Evolutionary conservation across 2,888 invertebrate species (phyloP).

Genomic region (Lampropteryx suffumata): DNA sequence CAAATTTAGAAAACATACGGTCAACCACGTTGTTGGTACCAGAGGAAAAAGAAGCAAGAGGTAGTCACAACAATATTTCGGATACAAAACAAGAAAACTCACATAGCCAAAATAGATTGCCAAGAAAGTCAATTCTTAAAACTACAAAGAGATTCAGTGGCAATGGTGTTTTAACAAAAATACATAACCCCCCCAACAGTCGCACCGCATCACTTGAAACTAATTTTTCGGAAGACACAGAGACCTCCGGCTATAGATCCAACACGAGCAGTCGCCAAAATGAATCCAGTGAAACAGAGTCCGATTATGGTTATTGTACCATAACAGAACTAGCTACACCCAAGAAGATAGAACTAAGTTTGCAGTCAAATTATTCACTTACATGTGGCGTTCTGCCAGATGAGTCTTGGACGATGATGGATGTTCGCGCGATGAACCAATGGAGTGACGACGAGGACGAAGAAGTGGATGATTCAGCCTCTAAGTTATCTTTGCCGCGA

Average conservation of each 20-base stretch:
- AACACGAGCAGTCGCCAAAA: slow-evolving; percentile 69
- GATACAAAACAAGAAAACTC: slow-evolving; percentile 43
- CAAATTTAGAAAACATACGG: slow-evolving; percentile 48
- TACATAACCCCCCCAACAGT: slow-evolving; percentile 8
- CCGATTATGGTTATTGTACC: slow-evolving; percentile 84
- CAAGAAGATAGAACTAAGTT: slow-evolving; percentile 75
- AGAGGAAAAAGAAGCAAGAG: slow-evolving; percentile 46
- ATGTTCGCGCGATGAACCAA: slow-evolving; percentile 62
- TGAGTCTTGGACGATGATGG: slow-evolving; percentile 74
- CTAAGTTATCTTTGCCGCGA: slow-evolving; percentile 55
- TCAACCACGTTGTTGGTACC: slow-evolving; percentile 38
- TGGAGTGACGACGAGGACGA: slow-evolving; percentile 73
- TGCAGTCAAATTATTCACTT: slow-evolving; percentile 58
- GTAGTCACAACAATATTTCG: slow-evolving; percentile 30
- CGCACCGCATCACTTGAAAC: slow-evolving; percentile 26
- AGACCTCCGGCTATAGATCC: slow-evolving; percentile 82
- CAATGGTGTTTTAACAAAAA: slow-evolving; percentile 38
- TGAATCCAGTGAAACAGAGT: slow-evolving; percentile 79
- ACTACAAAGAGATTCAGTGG: slow-evolving; percentile 52
- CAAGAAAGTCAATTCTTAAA: slow-evolving; percentile 71
- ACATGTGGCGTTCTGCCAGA: slow-evolving; percentile 77
- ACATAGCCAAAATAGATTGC: too few relatives aligned
- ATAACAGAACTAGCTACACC: slow-evolving; percentile 84
- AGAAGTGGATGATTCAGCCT: slow-evolving; percentile 50
- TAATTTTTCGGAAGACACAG: slow-evolving; percentile 60